phyloP scores from a whole-genome alignment of 2,888 invertebrate species.

The Eupithecia exiguata region DNA sequence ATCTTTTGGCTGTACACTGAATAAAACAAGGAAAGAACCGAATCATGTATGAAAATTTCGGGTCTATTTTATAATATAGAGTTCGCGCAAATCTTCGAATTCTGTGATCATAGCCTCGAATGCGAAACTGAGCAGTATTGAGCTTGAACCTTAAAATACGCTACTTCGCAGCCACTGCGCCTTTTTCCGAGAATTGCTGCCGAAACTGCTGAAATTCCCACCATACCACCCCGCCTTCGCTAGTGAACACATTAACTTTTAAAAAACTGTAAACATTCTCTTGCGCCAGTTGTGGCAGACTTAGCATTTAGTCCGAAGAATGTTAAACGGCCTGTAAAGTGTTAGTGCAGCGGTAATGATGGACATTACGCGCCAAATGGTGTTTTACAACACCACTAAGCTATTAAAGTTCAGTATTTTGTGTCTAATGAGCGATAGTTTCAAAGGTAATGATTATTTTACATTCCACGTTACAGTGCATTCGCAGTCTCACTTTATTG shows the following conservation, averaged over 20 bases:
- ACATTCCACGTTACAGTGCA: not conserved
- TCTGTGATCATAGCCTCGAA: no score
- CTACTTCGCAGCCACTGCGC: no score
- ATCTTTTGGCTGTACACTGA: no score
- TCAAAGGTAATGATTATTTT: not conserved
- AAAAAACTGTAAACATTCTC: constrained; percentile 7
- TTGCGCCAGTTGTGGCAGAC: not conserved
- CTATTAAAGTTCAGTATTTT: not conserved
- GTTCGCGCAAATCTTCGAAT: no score
- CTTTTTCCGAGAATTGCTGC: no score
- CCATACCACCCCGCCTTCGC: not conserved
- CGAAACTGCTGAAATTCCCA: not conserved
- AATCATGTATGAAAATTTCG: no score
- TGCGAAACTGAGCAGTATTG: no score
- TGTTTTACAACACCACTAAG: not conserved
- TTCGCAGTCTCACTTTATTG: not conserved
- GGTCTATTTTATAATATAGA: no score
- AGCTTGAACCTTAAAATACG: no score
- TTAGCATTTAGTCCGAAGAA: constrained; percentile 5
- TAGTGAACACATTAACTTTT: not conserved
- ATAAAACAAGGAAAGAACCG: no score
- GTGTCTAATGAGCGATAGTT: not conserved
- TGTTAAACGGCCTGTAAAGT: constrained; percentile 13
- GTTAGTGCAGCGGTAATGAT: constrained; percentile 18
- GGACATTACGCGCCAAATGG: constrained; percentile 3